Evolutionary conservation across 2,888 invertebrate species (phyloP), one percentile per base, ranked within the genome.

Genomic region (Auanema sp.): DNA sequence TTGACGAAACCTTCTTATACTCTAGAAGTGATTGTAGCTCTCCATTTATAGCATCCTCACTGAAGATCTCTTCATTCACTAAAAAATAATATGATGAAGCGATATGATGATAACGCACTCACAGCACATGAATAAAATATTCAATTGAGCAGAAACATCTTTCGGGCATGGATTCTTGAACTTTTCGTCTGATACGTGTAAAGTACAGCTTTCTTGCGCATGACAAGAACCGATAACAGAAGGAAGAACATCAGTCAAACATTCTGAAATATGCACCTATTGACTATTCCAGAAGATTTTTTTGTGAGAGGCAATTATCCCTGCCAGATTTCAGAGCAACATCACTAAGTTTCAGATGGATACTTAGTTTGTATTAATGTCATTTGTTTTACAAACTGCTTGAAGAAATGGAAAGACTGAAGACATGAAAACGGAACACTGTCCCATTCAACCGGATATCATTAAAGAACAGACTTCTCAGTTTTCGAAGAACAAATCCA

Each of bases 41-140:
- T 42, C 81, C 82, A 23, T 75, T 73, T 21, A 82, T 68, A 1
- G 82, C 79, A 12, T 79, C 80, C 54, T 82, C 82, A 23, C 71
- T 75, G 71, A 83, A 82, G 24, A 83, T 77, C 52, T 81, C 79
- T 18, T 83, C 81, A 64, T 79, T 79, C 41, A 81, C 81, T 79
- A 55, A 64, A 77, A 67, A 18, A 42, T 5, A n/a, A 11, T 40
- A 53, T 16, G 8, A n/a, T 23, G 14, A n/a, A 5, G 52, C 18
- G 16, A 5, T 43, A 43, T 12, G n/a, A 3, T 5, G 47, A 47
- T 47, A 8, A 18, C 5, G 18, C 71, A 81, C 84, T 78, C 71
- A 85, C 85, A 84, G 79, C 85, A 85, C 57, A 84, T 80, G 76
- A 84, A 85, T 59, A 84, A 80, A 59, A 85, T 80, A 64, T 78